Evolutionary conservation across 2,113 vertebrate genomes (phyloP).

Genomic region (Calypte anna): DNA sequence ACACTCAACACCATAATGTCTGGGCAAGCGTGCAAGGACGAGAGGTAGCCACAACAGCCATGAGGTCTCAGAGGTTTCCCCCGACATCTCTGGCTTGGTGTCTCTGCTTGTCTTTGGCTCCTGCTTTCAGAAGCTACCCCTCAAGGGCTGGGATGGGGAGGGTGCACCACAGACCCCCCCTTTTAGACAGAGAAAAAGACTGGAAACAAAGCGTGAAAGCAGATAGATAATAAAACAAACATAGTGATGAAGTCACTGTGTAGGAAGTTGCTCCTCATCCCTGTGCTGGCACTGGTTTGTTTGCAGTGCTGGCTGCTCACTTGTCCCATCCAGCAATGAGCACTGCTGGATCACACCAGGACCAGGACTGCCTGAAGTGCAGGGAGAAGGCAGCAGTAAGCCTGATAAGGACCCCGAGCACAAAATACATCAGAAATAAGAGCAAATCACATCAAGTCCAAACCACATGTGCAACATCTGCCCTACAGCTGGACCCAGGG

Average conservation of each 20-base stretch:
- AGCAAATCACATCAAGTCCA: not conserved
- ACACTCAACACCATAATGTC: not conserved
- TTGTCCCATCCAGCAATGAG: not conserved
- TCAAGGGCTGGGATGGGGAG: not conserved
- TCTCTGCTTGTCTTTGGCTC: not conserved
- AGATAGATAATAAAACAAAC: not conserved
- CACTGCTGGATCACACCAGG: not conserved
- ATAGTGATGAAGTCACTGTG: not conserved
- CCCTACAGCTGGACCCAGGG: not conserved
- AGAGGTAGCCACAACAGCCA: not conserved
- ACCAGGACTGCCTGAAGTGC: not conserved
- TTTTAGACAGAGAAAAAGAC: not conserved
- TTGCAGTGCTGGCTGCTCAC: not conserved
- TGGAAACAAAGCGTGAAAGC: not conserved
- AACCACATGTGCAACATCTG: accelerated
- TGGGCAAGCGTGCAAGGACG: not conserved
- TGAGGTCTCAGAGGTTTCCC: not conserved
- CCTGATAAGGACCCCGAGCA: not conserved
- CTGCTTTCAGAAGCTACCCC: not conserved
- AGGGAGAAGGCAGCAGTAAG: not conserved
- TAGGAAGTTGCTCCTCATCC: not conserved
- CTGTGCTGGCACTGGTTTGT: not conserved
- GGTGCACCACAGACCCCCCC: not conserved
- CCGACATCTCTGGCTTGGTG: accelerated
- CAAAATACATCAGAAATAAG: not conserved